Evolutionary conservation across 2,888 invertebrate species (phyloP).

Genomic region (Trachelus stipa): DNA sequence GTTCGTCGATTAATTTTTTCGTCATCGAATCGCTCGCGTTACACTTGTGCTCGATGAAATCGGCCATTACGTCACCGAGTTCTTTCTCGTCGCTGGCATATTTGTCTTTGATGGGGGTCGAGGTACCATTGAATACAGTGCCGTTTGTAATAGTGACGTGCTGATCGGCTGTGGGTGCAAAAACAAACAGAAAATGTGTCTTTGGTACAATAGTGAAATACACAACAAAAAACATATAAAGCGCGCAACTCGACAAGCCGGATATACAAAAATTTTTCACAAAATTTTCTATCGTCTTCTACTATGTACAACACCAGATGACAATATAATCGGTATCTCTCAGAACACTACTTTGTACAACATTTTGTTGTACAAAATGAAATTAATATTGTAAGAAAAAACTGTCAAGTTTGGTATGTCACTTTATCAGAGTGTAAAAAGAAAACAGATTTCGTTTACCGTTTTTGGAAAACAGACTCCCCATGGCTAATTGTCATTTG

Average conservation of each 20-base stretch:
- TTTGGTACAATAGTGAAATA: constrained; percentile 6
- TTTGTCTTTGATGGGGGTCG: constrained; percentile 66
- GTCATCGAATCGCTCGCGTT: constrained; percentile 57
- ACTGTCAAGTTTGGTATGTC: neutral
- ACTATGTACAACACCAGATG: too few species aligned
- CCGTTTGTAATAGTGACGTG: constrained; percentile 65
- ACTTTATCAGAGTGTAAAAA: neutral
- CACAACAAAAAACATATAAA: neutral
- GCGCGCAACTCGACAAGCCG: neutral
- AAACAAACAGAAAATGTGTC: neutral
- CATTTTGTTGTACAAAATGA: too few species aligned
- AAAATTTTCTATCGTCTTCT: neutral
- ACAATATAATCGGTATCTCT: too few species aligned
- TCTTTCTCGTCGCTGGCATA: constrained; percentile 65
- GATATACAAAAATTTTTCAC: neutral
- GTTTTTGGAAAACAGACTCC: neutral
- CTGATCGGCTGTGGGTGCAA: constrained; percentile 63
- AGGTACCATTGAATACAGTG: constrained; percentile 65
- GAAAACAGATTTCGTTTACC: neutral
- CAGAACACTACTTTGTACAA: too few species aligned
- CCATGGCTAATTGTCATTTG: neutral
- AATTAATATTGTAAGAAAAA: too few species aligned
- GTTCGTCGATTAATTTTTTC: constrained; percentile 57
- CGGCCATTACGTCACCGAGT: constrained; percentile 62
- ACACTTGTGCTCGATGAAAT: constrained; percentile 62